Base-by-base conservation (phyloP, 2,113 vertebrate species). In the Poecilia latipinna region DNA sequence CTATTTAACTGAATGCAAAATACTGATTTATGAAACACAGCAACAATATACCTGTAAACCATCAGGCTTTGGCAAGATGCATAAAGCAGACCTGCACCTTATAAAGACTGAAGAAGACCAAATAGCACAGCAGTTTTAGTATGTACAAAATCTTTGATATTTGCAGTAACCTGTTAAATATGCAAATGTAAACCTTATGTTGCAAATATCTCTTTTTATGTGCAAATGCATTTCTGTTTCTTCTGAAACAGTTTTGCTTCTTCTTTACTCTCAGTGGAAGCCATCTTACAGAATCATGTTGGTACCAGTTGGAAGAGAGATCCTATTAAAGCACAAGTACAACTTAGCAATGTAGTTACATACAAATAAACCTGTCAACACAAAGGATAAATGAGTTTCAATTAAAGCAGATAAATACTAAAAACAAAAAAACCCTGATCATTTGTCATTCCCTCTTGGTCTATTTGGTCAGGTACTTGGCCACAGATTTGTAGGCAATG, bases 401-500 rank as follows among this genome's bases (percentile, higher is more conserved):
- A 57, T 1, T 57, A 24, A 57, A 57, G 51, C 51, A n/a, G 51
- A 57, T 57, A 57, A n/a, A 57, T 57, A n/a, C 22, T 7, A 57
- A 24, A 57, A 57, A 24, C 17, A n/a, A 10, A n/a, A 57, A 22
- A 24, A 10, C 51, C 51, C 22, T 57, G 1, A 2, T 57, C 10
- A 24, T 66, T 67, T 8, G 57, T 68, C 68, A 60, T 13, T 37
- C 12, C 29, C 19, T 70, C n/a, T 22, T n/a, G 2, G 10, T 72
- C 68, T 93, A 90, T 72, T 91, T 92, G 37, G 83, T 93, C 65
- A 78, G 93, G 32, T 91, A 93, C 69, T 87, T 94, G n/a, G 96
- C 96, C n/a, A 95, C 95, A 0, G 94, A 85, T 12, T 70, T 66
- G 84, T 99, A 99, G 63, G 96, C 96, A 12, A 87, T 72, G 61